Percentiles rank a stretch among this genome's conserved stretches.
These are phyloP conservation scores for Rhagoletis zephyria DNA, from an alignment of 1,140 invertebrate species.

Conservation along the genomic window DNA sequence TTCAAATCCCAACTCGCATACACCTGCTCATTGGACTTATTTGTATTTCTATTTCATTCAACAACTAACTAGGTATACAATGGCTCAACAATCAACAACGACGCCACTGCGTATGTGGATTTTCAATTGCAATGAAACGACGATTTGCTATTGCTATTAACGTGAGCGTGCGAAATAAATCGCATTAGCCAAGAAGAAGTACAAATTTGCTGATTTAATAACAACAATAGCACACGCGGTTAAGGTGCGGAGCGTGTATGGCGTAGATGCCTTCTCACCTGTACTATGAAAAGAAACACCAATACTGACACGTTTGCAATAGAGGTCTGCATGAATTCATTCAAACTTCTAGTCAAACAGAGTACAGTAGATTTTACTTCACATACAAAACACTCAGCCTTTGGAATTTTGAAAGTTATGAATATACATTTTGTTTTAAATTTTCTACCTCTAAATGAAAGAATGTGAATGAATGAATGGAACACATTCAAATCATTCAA, in stretches of 20 bases:
- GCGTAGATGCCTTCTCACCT: neutral
- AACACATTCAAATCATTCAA: no score
- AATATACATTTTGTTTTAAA: no score
- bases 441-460: no score
- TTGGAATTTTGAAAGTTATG: no score
- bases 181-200: neutral
- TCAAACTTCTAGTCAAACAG: no score
- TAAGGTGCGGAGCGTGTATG: neutral
- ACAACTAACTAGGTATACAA: neutral
- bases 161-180: slow-evolving; percentile 26
- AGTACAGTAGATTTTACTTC: no score
- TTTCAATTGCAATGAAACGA: neutral
- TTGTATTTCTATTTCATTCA: slow-evolving; percentile 36
- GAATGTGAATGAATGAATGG: no score
- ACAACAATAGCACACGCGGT: neutral
- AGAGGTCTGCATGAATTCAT: no score
- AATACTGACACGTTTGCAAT: neutral
- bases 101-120: neutral
- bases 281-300: neutral
- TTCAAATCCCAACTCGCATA: no score
- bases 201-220: neutral
- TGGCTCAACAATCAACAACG: neutral
- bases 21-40: no score
- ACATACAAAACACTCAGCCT: no score
- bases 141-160: slow-evolving; percentile 20